A percentile compares a stretch with the other conserved stretches of the same genome.
Conservation (phyloP, 2,797 vertebrate genomes). For the Xiphophorus birchmanni region DNA sequence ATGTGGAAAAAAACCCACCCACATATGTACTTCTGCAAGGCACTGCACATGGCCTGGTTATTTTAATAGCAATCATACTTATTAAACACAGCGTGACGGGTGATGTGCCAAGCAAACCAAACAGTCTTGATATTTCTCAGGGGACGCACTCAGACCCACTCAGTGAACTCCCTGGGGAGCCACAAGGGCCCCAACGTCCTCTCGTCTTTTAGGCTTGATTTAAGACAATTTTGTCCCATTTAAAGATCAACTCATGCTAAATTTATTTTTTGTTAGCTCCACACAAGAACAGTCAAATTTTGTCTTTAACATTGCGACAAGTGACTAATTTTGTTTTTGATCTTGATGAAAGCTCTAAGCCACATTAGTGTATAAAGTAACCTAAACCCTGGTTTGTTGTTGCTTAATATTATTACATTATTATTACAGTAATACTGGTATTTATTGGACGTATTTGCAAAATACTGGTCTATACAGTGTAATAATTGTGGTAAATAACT, state of each 20-base stretch:
- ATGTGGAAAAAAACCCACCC: not conserved
- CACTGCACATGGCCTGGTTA: not conserved
- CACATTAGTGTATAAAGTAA: not conserved
- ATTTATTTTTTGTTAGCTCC: slow-evolving; percentile 2
- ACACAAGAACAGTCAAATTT: not conserved
- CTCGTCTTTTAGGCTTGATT: slow-evolving; percentile 36
- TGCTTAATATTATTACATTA: not conserved
- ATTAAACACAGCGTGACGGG: slow-evolving; percentile 32
- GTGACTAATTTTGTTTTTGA: not conserved
- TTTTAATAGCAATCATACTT: slow-evolving; percentile 15
- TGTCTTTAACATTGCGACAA: not conserved
- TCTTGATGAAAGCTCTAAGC: not conserved
- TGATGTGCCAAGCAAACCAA: slow-evolving; percentile 55
- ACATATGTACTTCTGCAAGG: not conserved
- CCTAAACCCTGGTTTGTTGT: not conserved
- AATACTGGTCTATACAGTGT: not conserved
- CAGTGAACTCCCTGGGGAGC: slow-evolving; percentile 21
- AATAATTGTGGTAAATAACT: not conserved
- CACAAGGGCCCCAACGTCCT: slow-evolving; percentile 30
- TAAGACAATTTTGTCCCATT: not conserved
- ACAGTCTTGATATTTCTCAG: slow-evolving; percentile 45
- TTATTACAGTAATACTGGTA: not conserved
- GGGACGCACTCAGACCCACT: slow-evolving; percentile 39
- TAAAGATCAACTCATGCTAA: not conserved
- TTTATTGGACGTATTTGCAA: not conserved